Conservation (phyloP, 2,888 invertebrate species). For the Limenitis camilla region DNA sequence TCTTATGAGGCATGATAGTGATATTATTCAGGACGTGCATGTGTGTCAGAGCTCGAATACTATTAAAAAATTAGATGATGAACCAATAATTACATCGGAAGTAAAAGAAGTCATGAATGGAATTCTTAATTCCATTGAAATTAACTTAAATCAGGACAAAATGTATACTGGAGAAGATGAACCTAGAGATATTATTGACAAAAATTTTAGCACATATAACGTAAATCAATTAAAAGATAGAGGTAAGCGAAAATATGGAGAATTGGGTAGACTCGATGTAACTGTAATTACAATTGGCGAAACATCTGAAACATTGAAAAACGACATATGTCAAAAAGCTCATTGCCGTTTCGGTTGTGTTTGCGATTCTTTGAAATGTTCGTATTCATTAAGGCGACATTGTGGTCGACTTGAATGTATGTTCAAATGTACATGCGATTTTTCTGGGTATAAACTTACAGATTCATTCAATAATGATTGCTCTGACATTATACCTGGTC, state of each 20-base stretch:
- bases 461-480: slow-evolving; percentile 37
- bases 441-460: slow-evolving; percentile 41
- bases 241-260: slow-evolving; percentile 52
- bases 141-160: slow-evolving; percentile 72
- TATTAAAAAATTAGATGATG: slow-evolving; percentile 9
- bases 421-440: slow-evolving; percentile 68
- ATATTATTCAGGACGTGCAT: slow-evolving; percentile 5
- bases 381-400: slow-evolving; percentile 66
- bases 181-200: slow-evolving; percentile 35
- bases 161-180: slow-evolving; percentile 50
- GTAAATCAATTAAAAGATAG: slow-evolving; percentile 43
- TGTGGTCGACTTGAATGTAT: slow-evolving; percentile 77
- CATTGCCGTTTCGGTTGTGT: slow-evolving; percentile 79
- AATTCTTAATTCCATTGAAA: slow-evolving; percentile 76
- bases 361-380: slow-evolving; percentile 74
- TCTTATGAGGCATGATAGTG: slow-evolving; percentile 57
- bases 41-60: neutral
- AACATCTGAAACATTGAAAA: slow-evolving; percentile 23
- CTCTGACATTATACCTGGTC: slow-evolving; percentile 42
- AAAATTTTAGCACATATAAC: neutral
- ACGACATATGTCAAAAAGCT: slow-evolving; percentile 61
- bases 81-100: slow-evolving; percentile 29
- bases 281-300: slow-evolving; percentile 75
- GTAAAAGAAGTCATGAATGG: slow-evolving; percentile 63
- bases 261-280: slow-evolving; percentile 78